Conservation (phyloP, 2,113 vertebrate species). For the Poeciliopsis occidentalis region DNA sequence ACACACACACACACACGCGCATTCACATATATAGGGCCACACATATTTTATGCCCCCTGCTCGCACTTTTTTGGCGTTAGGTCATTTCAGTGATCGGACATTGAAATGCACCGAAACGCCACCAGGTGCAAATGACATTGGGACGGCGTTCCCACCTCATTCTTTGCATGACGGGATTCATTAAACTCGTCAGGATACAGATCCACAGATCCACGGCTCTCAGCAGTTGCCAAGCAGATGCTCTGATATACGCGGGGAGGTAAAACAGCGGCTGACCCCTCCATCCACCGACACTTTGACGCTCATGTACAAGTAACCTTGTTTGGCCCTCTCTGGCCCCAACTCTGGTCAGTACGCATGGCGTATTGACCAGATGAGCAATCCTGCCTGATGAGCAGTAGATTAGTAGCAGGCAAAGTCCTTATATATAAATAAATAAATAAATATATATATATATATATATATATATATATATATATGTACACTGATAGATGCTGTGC, state of each 20-base stretch:
- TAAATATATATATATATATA: too few species aligned
- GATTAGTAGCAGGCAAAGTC: too few species aligned
- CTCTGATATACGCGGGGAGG: slow-evolving; percentile 24
- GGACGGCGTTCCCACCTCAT: slow-evolving; percentile 8
- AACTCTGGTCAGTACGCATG: slow-evolving; percentile 58
- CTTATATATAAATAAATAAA: too few species aligned
- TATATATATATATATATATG: too few species aligned
- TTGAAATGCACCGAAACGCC: background rate
- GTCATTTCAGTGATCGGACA: background rate
- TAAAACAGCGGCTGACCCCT: slow-evolving; percentile 21
- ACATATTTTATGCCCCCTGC: background rate
- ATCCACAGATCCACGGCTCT: background rate
- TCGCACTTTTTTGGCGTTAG: slow-evolving; percentile 15
- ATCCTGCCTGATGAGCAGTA: too few species aligned
- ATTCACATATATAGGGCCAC: background rate
- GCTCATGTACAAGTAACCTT: slow-evolving; percentile 66
- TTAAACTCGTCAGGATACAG: slow-evolving; percentile 4
- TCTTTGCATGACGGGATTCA: background rate
- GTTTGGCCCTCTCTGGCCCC: slow-evolving; percentile 47
- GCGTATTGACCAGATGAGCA: background rate
- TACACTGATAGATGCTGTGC: background rate
- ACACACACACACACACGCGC: background rate
- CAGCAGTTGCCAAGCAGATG: slow-evolving; percentile 18
- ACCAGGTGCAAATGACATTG: slow-evolving; percentile 65
- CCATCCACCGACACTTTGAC: slow-evolving; percentile 33